A percentile compares a stretch with the other conserved stretches of the same genome.
These are phyloP conservation scores for Sinhomidia bicolor DNA, from an alignment of 2,888 invertebrate species.

Conservation along the genomic window DNA sequence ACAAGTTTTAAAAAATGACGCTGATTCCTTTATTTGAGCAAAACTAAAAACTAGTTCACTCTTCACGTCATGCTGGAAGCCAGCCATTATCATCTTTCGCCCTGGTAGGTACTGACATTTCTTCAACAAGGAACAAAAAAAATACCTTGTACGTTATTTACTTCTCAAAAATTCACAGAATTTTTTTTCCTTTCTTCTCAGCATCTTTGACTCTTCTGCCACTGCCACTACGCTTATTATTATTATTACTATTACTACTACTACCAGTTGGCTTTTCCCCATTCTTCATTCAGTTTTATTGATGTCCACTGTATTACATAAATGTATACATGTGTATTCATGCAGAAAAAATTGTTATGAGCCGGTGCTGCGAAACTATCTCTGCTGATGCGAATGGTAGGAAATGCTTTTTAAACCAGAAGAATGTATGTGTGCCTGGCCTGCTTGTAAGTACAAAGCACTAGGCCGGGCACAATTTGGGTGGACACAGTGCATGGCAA, in stretches of 20 bases:
- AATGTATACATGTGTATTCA: conserved; percentile 46
- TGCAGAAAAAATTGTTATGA: conserved; percentile 55
- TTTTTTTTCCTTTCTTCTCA: background rate
- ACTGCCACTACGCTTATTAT: background rate
- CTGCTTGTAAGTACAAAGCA: too few relatives aligned
- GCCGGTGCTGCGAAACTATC: conserved; percentile 58
- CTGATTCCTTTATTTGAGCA: conserved; percentile 18
- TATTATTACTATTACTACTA: background rate
- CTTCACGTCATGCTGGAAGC: conserved; percentile 16
- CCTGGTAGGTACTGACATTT: conserved; percentile 40
- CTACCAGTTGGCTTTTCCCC: background rate
- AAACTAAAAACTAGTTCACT: conserved; percentile 38
- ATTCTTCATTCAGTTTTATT: conserved; percentile 44
- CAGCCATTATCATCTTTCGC: conserved; percentile 34
- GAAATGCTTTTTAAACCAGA: conserved; percentile 22
- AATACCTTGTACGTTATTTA: conserved; percentile 12
- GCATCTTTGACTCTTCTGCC: background rate
- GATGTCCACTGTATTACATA: conserved; percentile 54
- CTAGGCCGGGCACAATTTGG: conserved; percentile 9
- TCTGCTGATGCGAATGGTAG: conserved; percentile 19
- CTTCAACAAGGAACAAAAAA: conserved; percentile 31
- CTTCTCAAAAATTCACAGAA: conserved; percentile 24
- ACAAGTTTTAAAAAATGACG: background rate
- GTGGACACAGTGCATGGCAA: conserved; percentile 60
- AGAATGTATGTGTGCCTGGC: background rate